These are phyloP conservation scores for Perizoma affinitatum DNA, from an alignment of 2,888 invertebrate species.

Conservation along the genomic window DNA sequence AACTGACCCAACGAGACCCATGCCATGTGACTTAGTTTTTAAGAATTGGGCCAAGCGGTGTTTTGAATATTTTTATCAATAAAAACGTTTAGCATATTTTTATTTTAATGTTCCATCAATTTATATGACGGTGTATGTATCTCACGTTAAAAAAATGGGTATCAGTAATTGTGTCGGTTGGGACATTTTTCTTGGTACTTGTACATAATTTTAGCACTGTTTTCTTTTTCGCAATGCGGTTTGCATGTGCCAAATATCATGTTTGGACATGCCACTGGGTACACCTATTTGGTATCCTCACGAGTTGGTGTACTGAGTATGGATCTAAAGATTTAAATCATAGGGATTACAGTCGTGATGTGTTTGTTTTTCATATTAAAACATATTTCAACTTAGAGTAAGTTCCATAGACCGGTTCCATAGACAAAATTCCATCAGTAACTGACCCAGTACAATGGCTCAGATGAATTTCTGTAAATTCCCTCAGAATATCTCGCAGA, in stretches of 20 bases:
- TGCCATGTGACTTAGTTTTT: constrained; percentile 38
- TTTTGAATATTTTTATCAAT: constrained; percentile 28
- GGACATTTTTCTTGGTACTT: not conserved
- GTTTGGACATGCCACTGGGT: no score
- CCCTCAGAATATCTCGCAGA: constrained; percentile 30
- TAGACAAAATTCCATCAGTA: constrained; percentile 36
- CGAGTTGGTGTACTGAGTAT: no score
- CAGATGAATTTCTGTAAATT: constrained; percentile 34
- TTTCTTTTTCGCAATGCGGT: no score
- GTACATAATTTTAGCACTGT: no score
- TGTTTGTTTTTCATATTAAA: not conserved
- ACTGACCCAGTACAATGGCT: constrained; percentile 34
- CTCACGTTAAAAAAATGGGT: constrained; percentile 13
- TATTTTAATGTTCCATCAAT: constrained; percentile 21
- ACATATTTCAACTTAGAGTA: not conserved
- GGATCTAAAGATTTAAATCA: no score
- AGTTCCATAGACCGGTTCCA: no score
- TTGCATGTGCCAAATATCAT: no score
- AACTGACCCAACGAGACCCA: constrained; percentile 30
- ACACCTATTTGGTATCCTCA: no score
- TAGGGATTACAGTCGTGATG: no score
- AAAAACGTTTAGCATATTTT: constrained; percentile 30
- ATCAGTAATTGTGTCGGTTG: constrained; percentile 14
- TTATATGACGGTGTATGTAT: constrained; percentile 21
- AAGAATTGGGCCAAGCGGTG: constrained; percentile 25